Conservation (phyloP, 2,113 vertebrate species). For the Chionomys nivalis region DNA sequence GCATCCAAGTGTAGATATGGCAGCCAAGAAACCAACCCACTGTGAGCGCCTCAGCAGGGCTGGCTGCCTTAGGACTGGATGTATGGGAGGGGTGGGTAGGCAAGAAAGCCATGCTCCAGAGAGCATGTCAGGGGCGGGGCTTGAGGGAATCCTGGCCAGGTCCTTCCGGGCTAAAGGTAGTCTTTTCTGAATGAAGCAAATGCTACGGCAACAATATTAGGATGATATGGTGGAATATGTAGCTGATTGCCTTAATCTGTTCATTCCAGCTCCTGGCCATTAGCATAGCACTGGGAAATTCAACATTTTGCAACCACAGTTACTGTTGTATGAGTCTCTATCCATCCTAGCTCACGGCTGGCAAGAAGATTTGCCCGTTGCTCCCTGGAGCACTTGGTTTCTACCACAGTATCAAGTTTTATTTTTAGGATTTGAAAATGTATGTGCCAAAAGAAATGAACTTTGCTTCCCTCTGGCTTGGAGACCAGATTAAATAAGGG, state of each 20-base stretch:
- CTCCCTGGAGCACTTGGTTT: constrained; percentile 3
- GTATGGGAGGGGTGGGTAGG: background rate
- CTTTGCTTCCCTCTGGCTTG: constrained; percentile 26
- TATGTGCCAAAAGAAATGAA: constrained; percentile 58
- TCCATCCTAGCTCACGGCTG: background rate
- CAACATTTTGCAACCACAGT: background rate
- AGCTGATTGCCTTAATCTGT: background rate
- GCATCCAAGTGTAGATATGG: constrained; percentile 57
- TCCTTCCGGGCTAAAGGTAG: background rate
- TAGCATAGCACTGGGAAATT: background rate
- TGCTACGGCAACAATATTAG: background rate
- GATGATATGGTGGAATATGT: background rate
- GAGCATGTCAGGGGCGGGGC: background rate
- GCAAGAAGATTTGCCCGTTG: background rate
- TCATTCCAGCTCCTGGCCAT: background rate
- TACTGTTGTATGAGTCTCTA: background rate
- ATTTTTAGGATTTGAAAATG: constrained; percentile 61
- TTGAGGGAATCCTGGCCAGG: background rate
- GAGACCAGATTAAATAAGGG: background rate
- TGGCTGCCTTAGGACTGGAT: background rate
- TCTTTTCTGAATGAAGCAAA: constrained; percentile 52
- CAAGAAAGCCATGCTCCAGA: background rate
- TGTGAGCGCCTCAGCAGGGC: background rate
- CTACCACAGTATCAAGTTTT: constrained; percentile 50
- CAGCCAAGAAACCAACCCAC: constrained; percentile 39